A percentile compares a stretch with the other conserved stretches of the same genome.
Conservation (phyloP, 2,113 vertebrate species). For the Epinephelus moara region DNA sequence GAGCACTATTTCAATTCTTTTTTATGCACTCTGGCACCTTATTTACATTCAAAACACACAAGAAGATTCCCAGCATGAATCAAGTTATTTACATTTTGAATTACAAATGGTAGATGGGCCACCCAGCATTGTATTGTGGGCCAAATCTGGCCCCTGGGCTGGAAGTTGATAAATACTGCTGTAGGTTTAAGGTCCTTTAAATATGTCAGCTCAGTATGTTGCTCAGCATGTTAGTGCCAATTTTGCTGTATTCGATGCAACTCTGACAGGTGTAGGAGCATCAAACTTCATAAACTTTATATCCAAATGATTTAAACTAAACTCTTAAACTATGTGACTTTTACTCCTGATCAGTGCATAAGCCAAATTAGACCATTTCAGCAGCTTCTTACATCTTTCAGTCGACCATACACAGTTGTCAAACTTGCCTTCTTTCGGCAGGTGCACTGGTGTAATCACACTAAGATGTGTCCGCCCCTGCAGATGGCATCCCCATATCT, state of each 20-base stretch:
- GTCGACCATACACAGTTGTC: background rate
- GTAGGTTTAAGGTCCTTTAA: background rate
- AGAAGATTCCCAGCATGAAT: too few species aligned
- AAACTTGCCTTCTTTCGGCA: slow-evolving; percentile 16
- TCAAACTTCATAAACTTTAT: background rate
- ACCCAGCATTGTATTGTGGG: too few species aligned
- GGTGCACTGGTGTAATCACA: slow-evolving; percentile 26
- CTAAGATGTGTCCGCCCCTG: background rate
- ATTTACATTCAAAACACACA: too few species aligned
- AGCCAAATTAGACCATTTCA: background rate
- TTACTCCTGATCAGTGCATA: background rate
- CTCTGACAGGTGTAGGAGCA: background rate
- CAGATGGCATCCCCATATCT: slow-evolving; percentile 34
- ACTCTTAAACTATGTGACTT: background rate
- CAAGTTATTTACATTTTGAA: too few species aligned
- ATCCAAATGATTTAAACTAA: background rate
- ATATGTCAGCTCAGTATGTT: background rate
- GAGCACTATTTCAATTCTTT: too few species aligned
- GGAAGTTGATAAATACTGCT: too few species aligned
- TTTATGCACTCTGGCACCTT: too few species aligned
- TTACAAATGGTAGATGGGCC: too few species aligned
- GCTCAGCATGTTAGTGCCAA: background rate
- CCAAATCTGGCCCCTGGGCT: too few species aligned
- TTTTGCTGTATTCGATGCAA: background rate
- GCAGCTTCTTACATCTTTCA: background rate